A percentile compares a stretch with the other conserved stretches of the same genome.
Conservation (phyloP, 2,888 invertebrate genomes). For the Volucella zonaria region DNA sequence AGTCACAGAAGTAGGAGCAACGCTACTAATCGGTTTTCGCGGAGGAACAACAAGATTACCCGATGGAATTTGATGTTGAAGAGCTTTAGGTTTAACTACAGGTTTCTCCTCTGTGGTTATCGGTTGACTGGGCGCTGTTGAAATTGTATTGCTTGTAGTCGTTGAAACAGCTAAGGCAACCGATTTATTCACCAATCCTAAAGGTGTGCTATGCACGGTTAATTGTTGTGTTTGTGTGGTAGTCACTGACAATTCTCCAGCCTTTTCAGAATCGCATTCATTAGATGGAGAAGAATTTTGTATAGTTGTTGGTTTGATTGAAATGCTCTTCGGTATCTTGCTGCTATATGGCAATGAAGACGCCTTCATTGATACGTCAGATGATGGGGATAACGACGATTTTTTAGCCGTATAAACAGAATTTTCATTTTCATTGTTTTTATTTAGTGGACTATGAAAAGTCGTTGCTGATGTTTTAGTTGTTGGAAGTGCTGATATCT, state of each 20-base stretch:
- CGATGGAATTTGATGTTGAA: conserved; percentile 77
- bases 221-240: conserved; percentile 82
- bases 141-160: conserved; percentile 76
- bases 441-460: conserved; percentile 76
- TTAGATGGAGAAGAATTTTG: conserved; percentile 66
- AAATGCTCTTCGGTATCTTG: conserved; percentile 72
- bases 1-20: conserved; percentile 89
- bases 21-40: conserved; percentile 93
- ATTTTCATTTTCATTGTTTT: conserved; percentile 66
- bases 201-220: conserved; percentile 84
- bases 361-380: conserved; percentile 51
- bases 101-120: conserved; percentile 78
- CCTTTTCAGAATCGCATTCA: conserved; percentile 77
- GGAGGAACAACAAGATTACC: conserved; percentile 82
- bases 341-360: conserved; percentile 70
- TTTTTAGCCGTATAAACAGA: conserved; percentile 87
- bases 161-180: conserved; percentile 80
- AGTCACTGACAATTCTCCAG: conserved; percentile 78
- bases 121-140: conserved; percentile 76
- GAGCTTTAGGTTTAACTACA: conserved; percentile 82
- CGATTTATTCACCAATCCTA: conserved; percentile 82
- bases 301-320: conserved; percentile 38
- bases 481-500: conserved; percentile 76
- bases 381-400: conserved; percentile 74
- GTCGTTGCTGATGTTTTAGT: conserved; percentile 69